phyloP scores from a whole-genome alignment of 2,797 vertebrate genomes.

The Melanotaenia nigrans region DNA sequence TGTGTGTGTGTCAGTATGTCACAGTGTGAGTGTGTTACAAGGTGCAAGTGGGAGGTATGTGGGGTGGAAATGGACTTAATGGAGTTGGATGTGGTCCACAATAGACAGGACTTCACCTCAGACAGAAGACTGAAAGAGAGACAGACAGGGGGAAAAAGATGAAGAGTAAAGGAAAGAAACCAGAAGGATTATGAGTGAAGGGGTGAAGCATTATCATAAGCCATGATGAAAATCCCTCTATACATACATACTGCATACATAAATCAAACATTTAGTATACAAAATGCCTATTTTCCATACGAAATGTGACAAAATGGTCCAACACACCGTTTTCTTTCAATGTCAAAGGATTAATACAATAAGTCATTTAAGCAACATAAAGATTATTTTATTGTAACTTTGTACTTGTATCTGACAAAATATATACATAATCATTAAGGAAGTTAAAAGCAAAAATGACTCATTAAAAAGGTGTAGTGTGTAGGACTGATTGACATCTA shows the following conservation, averaged over 20 bases:
- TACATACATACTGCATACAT: not conserved
- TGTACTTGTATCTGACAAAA: no score
- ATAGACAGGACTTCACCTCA: conserved; percentile 68
- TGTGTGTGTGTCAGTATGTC: conserved; percentile 44
- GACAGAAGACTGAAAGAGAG: conserved; percentile 31
- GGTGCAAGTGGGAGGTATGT: conserved; percentile 53
- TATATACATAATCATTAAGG: not conserved
- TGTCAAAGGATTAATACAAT: not conserved
- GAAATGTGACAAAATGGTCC: not conserved
- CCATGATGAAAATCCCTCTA: conserved; percentile 3
- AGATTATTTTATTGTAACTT: not conserved
- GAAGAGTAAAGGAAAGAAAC: conserved; percentile 1
- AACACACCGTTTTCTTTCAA: not conserved
- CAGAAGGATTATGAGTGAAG: not conserved
- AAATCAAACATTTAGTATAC: not conserved
- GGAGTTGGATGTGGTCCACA: conserved; percentile 78
- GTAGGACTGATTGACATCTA: no score
- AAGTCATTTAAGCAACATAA: not conserved
- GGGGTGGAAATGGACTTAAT: conserved; percentile 76
- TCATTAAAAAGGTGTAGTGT: no score
- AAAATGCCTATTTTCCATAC: not conserved
- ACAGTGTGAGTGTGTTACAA: conserved; percentile 50
- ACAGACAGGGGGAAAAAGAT: conserved; percentile 1
- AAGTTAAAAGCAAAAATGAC: not conserved
- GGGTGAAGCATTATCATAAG: conserved; percentile 9